These are phyloP conservation scores for Dendrolimus punctatus DNA, from an alignment of 1,140 invertebrate species.

Conservation along the genomic window DNA sequence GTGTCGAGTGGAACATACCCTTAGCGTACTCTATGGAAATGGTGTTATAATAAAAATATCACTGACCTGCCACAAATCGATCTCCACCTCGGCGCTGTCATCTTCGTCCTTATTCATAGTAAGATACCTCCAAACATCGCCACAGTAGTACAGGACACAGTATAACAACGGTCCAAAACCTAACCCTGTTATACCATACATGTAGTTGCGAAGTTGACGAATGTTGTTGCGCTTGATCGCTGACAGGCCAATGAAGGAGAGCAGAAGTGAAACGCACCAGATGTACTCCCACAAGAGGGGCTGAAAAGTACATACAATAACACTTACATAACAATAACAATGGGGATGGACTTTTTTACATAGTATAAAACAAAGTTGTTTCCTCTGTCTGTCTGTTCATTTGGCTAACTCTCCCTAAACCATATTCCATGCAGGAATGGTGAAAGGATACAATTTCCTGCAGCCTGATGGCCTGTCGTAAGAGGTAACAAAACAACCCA, in stretches of 20 bases:
- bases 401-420: too few species aligned
- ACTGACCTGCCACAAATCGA: constrained; percentile 86
- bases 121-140: constrained; percentile 88
- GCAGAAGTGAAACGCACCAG: constrained; percentile 90
- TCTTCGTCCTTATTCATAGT: constrained; percentile 77
- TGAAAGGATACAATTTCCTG: too few species aligned
- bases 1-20: too few species aligned
- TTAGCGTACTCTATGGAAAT: too few species aligned
- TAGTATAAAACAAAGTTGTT: too few species aligned
- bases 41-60: not conserved
- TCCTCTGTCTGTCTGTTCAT: too few species aligned
- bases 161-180: constrained; percentile 88
- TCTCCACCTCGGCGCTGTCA: constrained; percentile 74
- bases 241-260: constrained; percentile 89
- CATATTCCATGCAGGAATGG: too few species aligned
- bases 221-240: constrained; percentile 89
- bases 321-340: not conserved
- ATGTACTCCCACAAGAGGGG: constrained; percentile 95
- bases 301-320: constrained; percentile 51
- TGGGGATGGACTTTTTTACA: too few species aligned
- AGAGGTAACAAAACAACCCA: too few species aligned
- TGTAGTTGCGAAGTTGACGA: constrained; percentile 84
- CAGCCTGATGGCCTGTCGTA: too few species aligned
- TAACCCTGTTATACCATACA: constrained; percentile 84
- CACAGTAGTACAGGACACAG: constrained; percentile 86